phyloP scores from a whole-genome alignment of 2,888 invertebrate species.

The Mesorhabditis spiculigera region DNA sequence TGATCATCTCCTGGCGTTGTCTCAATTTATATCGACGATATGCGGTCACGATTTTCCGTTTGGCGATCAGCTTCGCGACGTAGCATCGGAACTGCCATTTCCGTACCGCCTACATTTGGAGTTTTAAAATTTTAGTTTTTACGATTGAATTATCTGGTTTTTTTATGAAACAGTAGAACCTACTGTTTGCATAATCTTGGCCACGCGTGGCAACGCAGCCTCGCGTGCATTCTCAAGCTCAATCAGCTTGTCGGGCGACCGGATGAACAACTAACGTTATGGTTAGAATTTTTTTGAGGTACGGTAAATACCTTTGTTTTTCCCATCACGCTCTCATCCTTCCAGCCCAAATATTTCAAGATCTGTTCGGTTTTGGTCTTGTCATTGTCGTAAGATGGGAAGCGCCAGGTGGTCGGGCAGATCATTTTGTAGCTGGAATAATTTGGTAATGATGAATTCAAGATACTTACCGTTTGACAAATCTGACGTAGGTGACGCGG shows the following conservation, averaged over 20 bases:
- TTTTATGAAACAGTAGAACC: neutral
- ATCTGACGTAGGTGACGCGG: conserved; percentile 85
- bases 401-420: conserved; percentile 92
- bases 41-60: conserved; percentile 75
- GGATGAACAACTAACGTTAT: conserved; percentile 70
- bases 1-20: conserved; percentile 70
- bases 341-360: conserved; percentile 75
- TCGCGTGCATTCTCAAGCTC: conserved; percentile 81
- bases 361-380: conserved; percentile 61
- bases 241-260: conserved; percentile 86
- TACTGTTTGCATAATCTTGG: conserved; percentile 87
- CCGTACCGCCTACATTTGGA: conserved; percentile 69
- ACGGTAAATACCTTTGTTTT: conserved; percentile 77
- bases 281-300: neutral
- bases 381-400: conserved; percentile 73
- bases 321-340: conserved; percentile 85
- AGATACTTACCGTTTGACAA: conserved; percentile 73
- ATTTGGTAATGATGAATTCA: neutral
- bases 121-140: neutral
- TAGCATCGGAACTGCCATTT: conserved; percentile 76
- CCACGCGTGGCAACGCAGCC: conserved; percentile 83
- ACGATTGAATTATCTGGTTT: neutral
- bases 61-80: conserved; percentile 81
- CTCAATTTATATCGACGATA: conserved; percentile 78
- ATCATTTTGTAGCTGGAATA: conserved; percentile 87